Percentiles rank a stretch among this genome's conserved stretches.
These are phyloP conservation scores for Meteorus cinctellus DNA, from an alignment of 2,888 invertebrate genomes.

Conservation along the genomic window DNA sequence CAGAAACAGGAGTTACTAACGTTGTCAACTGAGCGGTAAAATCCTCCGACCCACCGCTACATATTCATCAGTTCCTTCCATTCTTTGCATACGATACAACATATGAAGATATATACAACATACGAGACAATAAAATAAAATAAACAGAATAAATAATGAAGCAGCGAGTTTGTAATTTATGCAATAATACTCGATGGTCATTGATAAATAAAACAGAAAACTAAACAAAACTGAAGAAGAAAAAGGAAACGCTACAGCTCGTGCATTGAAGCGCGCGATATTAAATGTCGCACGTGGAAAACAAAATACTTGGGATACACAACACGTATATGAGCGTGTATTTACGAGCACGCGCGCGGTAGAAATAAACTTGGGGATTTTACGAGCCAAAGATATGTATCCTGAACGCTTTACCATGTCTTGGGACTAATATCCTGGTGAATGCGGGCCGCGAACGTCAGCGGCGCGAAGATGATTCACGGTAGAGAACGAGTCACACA, in stretches of 20 bases:
- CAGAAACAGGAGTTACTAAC: no score
- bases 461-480: constrained; percentile 61
- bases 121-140: neutral
- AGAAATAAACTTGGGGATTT: constrained; percentile 35
- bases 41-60: neutral
- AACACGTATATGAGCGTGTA: constrained; percentile 31
- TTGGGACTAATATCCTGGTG: constrained; percentile 44
- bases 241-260: neutral
- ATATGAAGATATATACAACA: neutral
- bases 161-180: neutral
- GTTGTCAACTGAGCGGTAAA: no score
- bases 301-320: constrained; percentile 28
- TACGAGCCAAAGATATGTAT: constrained; percentile 40
- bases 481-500: constrained; percentile 40
- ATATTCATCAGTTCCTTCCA: neutral
- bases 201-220: constrained; percentile 6
- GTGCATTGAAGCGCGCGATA: constrained; percentile 1
- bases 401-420: constrained; percentile 36
- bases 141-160: neutral
- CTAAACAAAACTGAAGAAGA: neutral
- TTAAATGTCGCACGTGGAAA: constrained; percentile 22
- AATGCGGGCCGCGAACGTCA: constrained; percentile 54
- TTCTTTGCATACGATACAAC: neutral
- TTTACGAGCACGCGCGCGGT: constrained; percentile 38
- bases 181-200: constrained; percentile 1